These are phyloP conservation scores for Burhinus bistriatus DNA, from an alignment of 2,113 vertebrate species.

Conservation along the genomic window DNA sequence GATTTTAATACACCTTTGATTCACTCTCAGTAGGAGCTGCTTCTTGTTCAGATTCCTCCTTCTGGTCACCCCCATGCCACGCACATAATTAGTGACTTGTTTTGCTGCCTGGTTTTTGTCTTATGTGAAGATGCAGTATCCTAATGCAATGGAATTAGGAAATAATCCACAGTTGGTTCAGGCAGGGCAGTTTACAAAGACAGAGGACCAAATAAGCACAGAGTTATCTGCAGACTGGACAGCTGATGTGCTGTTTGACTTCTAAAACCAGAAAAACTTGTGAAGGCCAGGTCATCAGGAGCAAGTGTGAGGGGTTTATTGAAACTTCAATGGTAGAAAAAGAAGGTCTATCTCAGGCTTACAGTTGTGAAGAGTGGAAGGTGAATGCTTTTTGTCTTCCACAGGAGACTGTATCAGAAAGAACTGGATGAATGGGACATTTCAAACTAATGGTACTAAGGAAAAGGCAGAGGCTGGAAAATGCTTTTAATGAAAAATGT, in stretches of 20 bases:
- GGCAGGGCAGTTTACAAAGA: background rate
- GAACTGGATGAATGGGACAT: background rate
- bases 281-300: background rate
- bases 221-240: background rate
- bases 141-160: background rate
- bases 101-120: background rate
- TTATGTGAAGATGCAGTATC: accelerated
- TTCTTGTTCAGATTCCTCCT: background rate
- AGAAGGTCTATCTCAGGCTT: background rate
- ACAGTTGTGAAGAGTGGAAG: background rate
- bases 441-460: background rate
- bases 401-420: background rate
- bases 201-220: background rate
- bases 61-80: background rate
- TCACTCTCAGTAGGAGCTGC: background rate
- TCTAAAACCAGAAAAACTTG: background rate
- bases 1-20: background rate
- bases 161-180: background rate
- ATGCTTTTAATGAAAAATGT: background rate
- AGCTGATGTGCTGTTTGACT: background rate
- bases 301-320: background rate
- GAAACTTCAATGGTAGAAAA: background rate
- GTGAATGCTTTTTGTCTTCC: background rate
- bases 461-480: background rate
- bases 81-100: background rate